Base-by-base conservation (phyloP, 2,888 invertebrate species). In the Chrysotoxum bicinctum region DNA sequence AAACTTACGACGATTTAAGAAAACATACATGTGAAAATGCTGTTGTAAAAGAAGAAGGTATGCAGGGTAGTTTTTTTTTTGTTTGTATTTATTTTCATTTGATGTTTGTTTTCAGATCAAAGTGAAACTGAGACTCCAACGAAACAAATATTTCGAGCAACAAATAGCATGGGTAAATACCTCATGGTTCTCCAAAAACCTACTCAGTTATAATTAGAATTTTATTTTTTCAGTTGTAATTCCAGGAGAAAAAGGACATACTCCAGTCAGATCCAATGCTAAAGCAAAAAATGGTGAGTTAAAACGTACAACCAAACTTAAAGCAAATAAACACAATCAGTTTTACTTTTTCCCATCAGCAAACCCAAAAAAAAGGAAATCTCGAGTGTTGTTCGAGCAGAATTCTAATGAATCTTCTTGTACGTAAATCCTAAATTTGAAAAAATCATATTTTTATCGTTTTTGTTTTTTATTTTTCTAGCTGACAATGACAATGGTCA, bases 141-240 rank as follows among this genome's bases (percentile, higher is more conserved):
- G 3, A 64, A 45, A 19, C n/a, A 64, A 64, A 64, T 64, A 64
- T 64, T 64, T 9, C 12, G 26, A 64, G 64, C 30, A 45, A 64
- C 64, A 19, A 64, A 64, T 6, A 64, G 64, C 64, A 64, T 64
- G 45, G 64, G 64, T 64, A 64, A 12, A 0, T 45, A n/a, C 14
- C 3, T 50, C 3, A 16, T n/a, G 16, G 9, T 3, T 40, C n/a
- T 14, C 7, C 7, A n/a, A 2, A 40, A n/a, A 40, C 6, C 0
- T n/a, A n/a, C 0, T n/a, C n/a, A 14, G 9, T 12, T n/a, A 12
- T n/a, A 6, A n/a, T 12, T 10, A 40, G 5, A 26, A 62, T 30
- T n/a, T 62, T 4, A 14, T 9, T 19, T 64, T 62, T 45, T 40
- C 19, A 64, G 64, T 64, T 12, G 64, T 64, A 1, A 64, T 64